Evolutionary conservation across 2,888 invertebrate species (phyloP), one percentile per base, ranked within the genome.

Genomic region (Synergus gifuensis): DNA sequence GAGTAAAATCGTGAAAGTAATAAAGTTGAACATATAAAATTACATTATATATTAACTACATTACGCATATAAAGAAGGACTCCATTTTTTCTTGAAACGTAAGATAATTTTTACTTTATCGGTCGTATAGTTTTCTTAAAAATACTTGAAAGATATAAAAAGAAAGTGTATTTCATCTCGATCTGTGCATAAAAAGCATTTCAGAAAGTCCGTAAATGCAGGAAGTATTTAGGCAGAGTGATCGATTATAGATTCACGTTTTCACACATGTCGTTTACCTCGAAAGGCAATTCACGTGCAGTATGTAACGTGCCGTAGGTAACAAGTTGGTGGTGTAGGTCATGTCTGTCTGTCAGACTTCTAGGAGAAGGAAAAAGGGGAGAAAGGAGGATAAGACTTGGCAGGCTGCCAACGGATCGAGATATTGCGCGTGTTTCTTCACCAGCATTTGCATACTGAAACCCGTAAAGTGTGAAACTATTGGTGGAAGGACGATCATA

Each of bases 391-490:
- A 78, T 82, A 82, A 81, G 76, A 76, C 46, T 78, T 83, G 85
- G 85, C 85, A 60, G 60, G 40, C 18, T 16, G 83, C 85, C 85
- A 84, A 76, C 40, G 77, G 63, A 80, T 85, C 86, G 85, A 84
- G 88, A 88, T 87, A 88, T 87, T 86, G 87, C 88, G 83, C 85
- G 82, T 87, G 88, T 87, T 88, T 88, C 88, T 88, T 87, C 84
- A 81, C 77, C 83, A 83, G 86, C 83, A 90, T 91, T 91, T 90
- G 90, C 90, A 90, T 91, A 89, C 87, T 86, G 86, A 86, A 86
- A 86, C 86, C 87, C 87, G 88, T 88, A 89, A 90, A 90, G 89
- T 89, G 90, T 87, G 87, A 90, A 91, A 90, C 90, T 90, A 91
- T 91, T 87, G 89, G 86, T 84, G 86, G 87, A 83, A 86, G 85